Evolutionary conservation across 2,888 invertebrate genomes (phyloP), one percentile per base, ranked within the genome.

Genomic region (Andrena chrysosceles): DNA sequence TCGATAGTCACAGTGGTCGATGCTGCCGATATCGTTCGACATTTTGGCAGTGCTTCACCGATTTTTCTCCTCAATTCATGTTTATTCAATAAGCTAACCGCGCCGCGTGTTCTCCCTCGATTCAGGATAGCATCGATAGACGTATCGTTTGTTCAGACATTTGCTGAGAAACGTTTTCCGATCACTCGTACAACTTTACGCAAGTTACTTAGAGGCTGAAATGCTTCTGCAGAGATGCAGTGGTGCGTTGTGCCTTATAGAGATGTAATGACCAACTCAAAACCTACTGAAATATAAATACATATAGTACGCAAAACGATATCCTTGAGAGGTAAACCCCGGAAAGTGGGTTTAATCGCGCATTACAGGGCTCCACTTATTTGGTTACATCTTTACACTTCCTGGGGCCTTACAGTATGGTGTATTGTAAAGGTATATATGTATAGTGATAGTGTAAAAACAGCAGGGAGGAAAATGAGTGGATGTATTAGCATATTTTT

Each of bases 31-130:
- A 79, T 31, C 52, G 62, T 31, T 69, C 74, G 78, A 79, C 78
- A 60, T 88, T 86, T 88, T 76, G 78, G 48, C 85, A 73, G 84
- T 80, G 60, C 64, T 63, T 52, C 52, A n/a, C 23, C 31, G 26
- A 42, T 42, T 42, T 42, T 42, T 42, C 42, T 42, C 13, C 42
- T 42, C 42, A 4, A 33, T 64, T 86, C 71, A 71, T 84, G 66
- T 85, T 83, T 80, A 85, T 75, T 85, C 69, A 68, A 82, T 72
- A 70, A 59, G 69, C 52, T 74, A 77, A 69, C 26, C 31, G 8
- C 16, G 35, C 8, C 26, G 10, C 20, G 8, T 23, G 64, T 31
- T 20, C 13, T 42, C 31, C n/a, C 26, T 5, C 7, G 1, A 31
- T 54, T 20, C 29, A 7, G 20, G 26, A 59, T 42, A 16, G 23